phyloP scores from a whole-genome alignment of 2,888 invertebrate species.

The Tyria jacobaeae region DNA sequence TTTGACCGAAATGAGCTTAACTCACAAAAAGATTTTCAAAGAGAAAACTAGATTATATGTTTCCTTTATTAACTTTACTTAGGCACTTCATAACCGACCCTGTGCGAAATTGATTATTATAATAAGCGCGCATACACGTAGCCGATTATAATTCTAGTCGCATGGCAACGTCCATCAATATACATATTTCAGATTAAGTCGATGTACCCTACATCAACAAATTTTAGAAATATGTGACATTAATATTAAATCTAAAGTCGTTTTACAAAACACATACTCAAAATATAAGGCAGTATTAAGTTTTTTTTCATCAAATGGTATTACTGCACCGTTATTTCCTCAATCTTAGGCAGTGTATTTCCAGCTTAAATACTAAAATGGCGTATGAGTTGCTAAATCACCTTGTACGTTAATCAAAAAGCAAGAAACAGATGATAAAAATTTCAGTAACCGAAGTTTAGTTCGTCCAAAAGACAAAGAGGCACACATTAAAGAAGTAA shows the following conservation, averaged over 20 bases:
- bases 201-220: background rate
- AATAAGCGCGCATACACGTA: conserved; percentile 2
- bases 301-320: no score
- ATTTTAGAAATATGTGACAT: background rate
- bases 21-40: background rate
- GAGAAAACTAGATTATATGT: background rate
- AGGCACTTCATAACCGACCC: background rate
- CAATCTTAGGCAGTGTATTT: no score
- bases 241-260: background rate
- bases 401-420: background rate
- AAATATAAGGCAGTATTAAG: no score
- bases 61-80: background rate
- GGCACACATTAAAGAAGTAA: no score
- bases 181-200: conserved; percentile 2
- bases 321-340: no score
- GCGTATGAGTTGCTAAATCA: no score
- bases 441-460: no score
- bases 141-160: conserved; percentile 4
- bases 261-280: background rate
- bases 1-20: background rate
- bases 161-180: background rate
- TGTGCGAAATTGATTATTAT: background rate
- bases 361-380: no score
- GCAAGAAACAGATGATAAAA: no score
- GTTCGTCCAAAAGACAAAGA: no score